Conservation (phyloP, 2,113 vertebrate species). For the Chlorodrepanis virens region DNA sequence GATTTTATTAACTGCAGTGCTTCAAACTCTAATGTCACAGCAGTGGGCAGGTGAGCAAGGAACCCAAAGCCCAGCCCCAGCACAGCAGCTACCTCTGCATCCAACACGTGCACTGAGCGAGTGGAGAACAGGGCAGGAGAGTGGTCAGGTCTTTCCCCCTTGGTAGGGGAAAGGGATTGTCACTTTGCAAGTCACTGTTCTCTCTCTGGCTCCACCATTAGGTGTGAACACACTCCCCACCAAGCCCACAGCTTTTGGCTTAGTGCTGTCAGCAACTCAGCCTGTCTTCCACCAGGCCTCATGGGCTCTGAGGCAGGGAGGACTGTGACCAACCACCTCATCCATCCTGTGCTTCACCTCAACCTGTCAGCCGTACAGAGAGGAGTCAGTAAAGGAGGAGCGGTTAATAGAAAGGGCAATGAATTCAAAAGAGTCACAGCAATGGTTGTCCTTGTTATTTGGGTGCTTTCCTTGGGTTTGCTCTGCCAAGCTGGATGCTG, state of each 20-base stretch:
- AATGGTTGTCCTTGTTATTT: neutral
- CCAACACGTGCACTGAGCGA: accelerated
- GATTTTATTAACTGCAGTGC: neutral
- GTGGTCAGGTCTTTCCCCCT: neutral
- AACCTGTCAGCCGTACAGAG: accelerated
- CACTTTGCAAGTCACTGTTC: neutral
- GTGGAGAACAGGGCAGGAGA: neutral
- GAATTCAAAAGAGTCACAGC: accelerated
- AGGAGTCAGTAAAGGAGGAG: neutral
- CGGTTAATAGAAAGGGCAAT: neutral
- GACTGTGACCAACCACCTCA: neutral
- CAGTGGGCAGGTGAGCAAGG: neutral
- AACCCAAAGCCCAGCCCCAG: neutral
- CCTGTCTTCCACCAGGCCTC: neutral
- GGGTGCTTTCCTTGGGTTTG: neutral
- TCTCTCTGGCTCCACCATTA: accelerated
- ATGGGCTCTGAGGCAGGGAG: accelerated
- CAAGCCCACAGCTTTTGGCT: neutral
- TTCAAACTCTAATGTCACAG: neutral
- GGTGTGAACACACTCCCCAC: neutral
- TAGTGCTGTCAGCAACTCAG: neutral
- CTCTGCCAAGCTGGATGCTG: neutral
- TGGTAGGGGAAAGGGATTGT: neutral
- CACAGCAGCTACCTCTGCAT: neutral
- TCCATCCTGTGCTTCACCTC: neutral